Percentiles rank a stretch among this genome's conserved stretches.
Evolutionary conservation across 2,888 invertebrate species (phyloP).

Genomic region (Agonopterix alstromeriana): DNA sequence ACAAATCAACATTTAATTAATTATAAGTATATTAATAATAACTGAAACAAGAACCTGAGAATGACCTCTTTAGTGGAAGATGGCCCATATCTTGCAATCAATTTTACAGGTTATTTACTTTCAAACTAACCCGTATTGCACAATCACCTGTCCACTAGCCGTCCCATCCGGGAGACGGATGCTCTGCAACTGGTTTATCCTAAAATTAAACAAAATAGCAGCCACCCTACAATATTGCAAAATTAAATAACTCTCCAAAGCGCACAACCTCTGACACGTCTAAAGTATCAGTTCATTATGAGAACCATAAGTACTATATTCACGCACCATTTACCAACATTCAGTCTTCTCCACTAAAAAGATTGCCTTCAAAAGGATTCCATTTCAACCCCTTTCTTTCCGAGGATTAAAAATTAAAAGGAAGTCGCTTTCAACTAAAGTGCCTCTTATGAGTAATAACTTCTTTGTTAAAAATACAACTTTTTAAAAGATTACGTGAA

Average conservation of each 20-base stretch:
- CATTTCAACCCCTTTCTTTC: slow-evolving; percentile 7
- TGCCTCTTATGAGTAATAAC: slow-evolving; percentile 12
- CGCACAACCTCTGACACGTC: slow-evolving; percentile 17
- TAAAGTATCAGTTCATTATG: not conserved
- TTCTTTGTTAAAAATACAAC: slow-evolving; percentile 14
- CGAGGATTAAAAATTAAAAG: slow-evolving; percentile 11
- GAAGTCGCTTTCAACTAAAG: slow-evolving; percentile 12
- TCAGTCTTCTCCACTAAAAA: slow-evolving; percentile 8
- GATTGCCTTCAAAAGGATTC: slow-evolving; percentile 23
- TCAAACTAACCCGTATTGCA: no score
- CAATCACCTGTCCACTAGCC: no score
- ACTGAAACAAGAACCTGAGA: no score
- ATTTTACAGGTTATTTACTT: no score
- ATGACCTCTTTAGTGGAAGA: no score
- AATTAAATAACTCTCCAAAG: slow-evolving; percentile 18
- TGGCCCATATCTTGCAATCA: no score
- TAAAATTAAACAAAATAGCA: not conserved
- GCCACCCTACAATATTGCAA: slow-evolving; percentile 13
- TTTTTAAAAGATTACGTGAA: slow-evolving; percentile 26
- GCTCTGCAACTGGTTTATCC: no score
- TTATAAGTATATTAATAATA: no score
- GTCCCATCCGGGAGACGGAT: no score
- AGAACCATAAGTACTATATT: slow-evolving; percentile 17
- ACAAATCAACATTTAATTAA: no score
- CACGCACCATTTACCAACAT: slow-evolving; percentile 35